Percentiles rank a stretch among this genome's conserved stretches.
Conservation (phyloP, 2,888 invertebrate genomes). For the Dasysyrphus tricinctus region DNA sequence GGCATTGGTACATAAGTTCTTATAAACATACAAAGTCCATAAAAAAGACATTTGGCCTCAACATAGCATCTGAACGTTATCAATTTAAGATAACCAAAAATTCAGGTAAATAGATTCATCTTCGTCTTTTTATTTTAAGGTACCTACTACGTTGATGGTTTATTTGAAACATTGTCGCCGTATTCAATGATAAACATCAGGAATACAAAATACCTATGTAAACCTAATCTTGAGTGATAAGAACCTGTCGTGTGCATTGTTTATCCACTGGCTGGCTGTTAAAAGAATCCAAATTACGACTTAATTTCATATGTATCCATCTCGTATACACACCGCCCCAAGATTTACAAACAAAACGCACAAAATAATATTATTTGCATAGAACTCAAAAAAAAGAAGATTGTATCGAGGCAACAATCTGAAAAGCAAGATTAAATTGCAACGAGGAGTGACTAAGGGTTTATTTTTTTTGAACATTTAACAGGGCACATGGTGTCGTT, state of each 20-base stretch:
- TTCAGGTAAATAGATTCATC: not conserved
- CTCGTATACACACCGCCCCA: slow-evolving; percentile 48
- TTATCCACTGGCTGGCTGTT: slow-evolving; percentile 37
- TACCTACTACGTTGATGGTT: not conserved
- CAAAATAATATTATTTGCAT: slow-evolving; percentile 40
- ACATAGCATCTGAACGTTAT: slow-evolving; percentile 3
- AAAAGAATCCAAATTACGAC: slow-evolving; percentile 14
- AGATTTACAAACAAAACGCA: slow-evolving; percentile 50
- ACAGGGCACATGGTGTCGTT: slow-evolving; percentile 21
- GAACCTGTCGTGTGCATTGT: slow-evolving; percentile 59
- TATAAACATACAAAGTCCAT: not conserved
- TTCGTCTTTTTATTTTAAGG: not conserved
- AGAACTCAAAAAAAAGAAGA: slow-evolving; percentile 9
- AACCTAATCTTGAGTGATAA: slow-evolving; percentile 27
- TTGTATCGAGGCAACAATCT: too few relatives aligned
- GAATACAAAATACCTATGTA: not conserved
- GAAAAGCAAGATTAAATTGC: slow-evolving; percentile 31
- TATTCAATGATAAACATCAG: slow-evolving; percentile 6
- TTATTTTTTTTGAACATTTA: too few relatives aligned
- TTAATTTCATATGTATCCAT: slow-evolving; percentile 5
- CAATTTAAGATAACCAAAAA: slow-evolving; percentile 35
- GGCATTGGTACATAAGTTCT: not conserved
- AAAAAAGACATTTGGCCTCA: not conserved
- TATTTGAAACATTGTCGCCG: slow-evolving; percentile 14
- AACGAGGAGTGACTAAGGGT: too few relatives aligned